phyloP scores from a whole-genome alignment of 1,140 invertebrate genomes.

The Schlechtendalia chinensis region DNA sequence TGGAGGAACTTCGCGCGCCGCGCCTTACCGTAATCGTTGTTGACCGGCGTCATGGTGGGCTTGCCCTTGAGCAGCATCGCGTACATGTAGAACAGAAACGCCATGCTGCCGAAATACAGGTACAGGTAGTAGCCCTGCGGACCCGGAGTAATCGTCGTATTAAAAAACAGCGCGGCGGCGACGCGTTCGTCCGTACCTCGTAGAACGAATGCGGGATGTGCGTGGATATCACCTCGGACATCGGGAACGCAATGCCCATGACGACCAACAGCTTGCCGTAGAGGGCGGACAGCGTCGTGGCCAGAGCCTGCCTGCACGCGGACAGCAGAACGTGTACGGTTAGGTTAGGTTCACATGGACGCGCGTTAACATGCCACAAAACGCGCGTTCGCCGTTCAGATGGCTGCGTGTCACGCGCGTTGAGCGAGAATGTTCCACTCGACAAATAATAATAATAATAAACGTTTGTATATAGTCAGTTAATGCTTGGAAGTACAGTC shows the following conservation, averaged over 20 bases:
- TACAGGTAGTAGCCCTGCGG: slow-evolving; percentile 80
- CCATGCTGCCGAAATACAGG: slow-evolving; percentile 85
- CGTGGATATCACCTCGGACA: slow-evolving; percentile 88
- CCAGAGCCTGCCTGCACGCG: slow-evolving; percentile 70
- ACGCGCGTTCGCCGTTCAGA: too few relatives aligned
- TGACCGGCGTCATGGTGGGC: slow-evolving; percentile 55
- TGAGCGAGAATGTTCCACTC: too few relatives aligned
- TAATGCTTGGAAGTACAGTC: too few relatives aligned
- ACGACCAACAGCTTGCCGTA: slow-evolving; percentile 92
- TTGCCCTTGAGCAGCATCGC: slow-evolving; percentile 68
- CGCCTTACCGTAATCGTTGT: slow-evolving; percentile 45
- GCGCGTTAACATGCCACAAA: too few relatives aligned
- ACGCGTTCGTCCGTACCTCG: slow-evolving; percentile 62
- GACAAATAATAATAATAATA: too few relatives aligned
- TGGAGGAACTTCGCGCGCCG: too few relatives aligned
- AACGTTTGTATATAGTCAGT: too few relatives aligned
- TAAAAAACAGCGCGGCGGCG: too few relatives aligned
- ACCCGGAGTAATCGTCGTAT: not conserved
- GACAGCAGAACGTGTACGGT: too few relatives aligned
- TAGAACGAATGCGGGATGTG: slow-evolving; percentile 87
- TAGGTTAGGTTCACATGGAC: too few relatives aligned
- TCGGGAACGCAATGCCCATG: slow-evolving; percentile 90
- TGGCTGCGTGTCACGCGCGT: too few relatives aligned
- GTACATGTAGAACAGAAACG: slow-evolving; percentile 84
- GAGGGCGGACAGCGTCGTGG: slow-evolving; percentile 83